These are phyloP conservation scores for Oryzias javanicus DNA, from an alignment of 2,113 vertebrate species.

Conservation along the genomic window DNA sequence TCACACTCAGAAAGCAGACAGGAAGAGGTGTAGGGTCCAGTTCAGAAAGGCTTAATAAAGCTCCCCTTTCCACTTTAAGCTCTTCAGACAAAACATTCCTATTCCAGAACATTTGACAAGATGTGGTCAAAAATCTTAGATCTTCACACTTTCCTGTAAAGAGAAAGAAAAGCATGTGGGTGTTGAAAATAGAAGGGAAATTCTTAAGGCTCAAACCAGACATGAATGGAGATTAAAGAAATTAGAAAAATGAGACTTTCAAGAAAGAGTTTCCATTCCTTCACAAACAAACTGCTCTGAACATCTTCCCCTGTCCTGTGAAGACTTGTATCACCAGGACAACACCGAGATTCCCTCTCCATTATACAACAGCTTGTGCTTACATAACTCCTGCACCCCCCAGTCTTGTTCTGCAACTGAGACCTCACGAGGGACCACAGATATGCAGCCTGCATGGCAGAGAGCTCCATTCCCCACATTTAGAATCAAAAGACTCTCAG, in stretches of 20 bases:
- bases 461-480: slow-evolving; percentile 15
- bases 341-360: slow-evolving; percentile 55
- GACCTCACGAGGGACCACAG: slow-evolving; percentile 32
- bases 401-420: slow-evolving; percentile 48
- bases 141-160: neutral
- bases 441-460: slow-evolving; percentile 6
- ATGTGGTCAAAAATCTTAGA: slow-evolving; percentile 8
- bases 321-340: slow-evolving; percentile 33
- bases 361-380: slow-evolving; percentile 49
- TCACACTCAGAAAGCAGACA: slow-evolving; percentile 7
- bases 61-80: slow-evolving; percentile 13
- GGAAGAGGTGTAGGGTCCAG: slow-evolving; percentile 16
- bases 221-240: slow-evolving; percentile 4
- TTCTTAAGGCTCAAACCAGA: slow-evolving; percentile 21
- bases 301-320: slow-evolving; percentile 32
- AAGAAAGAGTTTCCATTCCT: slow-evolving; percentile 11
- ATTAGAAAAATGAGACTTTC: neutral
- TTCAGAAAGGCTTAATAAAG: slow-evolving; percentile 25
- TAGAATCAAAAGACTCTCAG: slow-evolving; percentile 1
- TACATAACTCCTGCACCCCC: slow-evolving; percentile 53
- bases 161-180: slow-evolving; percentile 7
- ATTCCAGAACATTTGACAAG: neutral
- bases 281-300: slow-evolving; percentile 32
- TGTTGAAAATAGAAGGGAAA: slow-evolving; percentile 10
- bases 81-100: slow-evolving; percentile 15